Percentiles rank a stretch among this genome's conserved stretches.
phyloP scores from a whole-genome alignment of 1,140 invertebrate genomes.

The Caenorhabditis remanei region DNA sequence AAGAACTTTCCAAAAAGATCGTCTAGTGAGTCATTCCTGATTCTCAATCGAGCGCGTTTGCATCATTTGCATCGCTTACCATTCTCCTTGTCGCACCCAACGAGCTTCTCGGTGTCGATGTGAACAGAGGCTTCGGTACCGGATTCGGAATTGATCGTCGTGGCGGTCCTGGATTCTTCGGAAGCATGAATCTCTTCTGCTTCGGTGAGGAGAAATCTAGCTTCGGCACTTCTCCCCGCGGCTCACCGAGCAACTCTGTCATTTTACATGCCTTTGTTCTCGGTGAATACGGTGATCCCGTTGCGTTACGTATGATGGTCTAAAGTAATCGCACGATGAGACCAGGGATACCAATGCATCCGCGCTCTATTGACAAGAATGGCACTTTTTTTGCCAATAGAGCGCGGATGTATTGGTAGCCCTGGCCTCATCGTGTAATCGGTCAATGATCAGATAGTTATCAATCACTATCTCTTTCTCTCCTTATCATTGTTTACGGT shows the following conservation, averaged over 20 bases:
- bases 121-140: not conserved
- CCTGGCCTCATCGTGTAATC: no score
- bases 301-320: not conserved
- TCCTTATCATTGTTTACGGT: not conserved
- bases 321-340: not conserved
- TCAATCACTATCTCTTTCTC: not conserved
- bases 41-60: no score
- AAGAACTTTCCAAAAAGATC: no score
- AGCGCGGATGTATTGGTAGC: no score
- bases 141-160: not conserved
- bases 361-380: no score
- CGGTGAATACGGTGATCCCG: conserved; percentile 12
- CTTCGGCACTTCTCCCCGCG: not conserved
- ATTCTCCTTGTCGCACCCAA: no score
- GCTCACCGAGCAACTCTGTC: not conserved
- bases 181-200: not conserved
- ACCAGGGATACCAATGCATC: not conserved
- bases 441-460: not conserved
- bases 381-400: no score
- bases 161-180: not conserved
- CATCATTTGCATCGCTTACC: no score
- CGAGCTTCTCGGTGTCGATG: not conserved
- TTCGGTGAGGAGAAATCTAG: not conserved
- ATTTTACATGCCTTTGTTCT: not conserved
- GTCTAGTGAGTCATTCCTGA: no score